phyloP scores from a whole-genome alignment of 2,888 invertebrate genomes.

The Galerucella calmariensis region DNA sequence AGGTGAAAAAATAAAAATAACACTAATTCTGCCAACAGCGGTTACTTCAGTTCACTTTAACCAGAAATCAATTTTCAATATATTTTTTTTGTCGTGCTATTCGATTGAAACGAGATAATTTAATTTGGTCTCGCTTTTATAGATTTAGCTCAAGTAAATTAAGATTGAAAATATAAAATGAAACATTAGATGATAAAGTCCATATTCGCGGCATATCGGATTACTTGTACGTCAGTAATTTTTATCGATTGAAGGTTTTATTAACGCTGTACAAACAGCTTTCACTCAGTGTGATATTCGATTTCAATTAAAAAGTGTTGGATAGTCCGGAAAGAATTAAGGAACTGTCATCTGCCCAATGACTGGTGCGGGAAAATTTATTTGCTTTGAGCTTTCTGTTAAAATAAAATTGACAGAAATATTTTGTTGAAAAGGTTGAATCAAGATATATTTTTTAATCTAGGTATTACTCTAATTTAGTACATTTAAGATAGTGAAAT shows the following conservation, averaged over 20 bases:
- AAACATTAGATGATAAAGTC: constrained; percentile 5
- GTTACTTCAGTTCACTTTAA: not conserved
- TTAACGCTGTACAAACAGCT: constrained; percentile 15
- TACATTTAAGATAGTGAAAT: too few species aligned
- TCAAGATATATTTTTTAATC: too few species aligned
- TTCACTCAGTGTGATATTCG: constrained; percentile 22
- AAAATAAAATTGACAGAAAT: not conserved
- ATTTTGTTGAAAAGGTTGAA: too few species aligned
- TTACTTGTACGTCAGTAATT: constrained; percentile 18
- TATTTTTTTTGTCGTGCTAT: not conserved
- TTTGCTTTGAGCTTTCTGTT: not conserved
- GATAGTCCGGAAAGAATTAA: not conserved
- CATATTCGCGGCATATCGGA: constrained; percentile 21
- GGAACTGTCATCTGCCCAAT: not conserved
- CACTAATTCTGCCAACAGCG: too few species aligned
- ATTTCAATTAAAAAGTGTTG: constrained; percentile 28
- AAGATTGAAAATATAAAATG: not conserved
- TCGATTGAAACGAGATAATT: not conserved
- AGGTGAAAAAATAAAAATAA: too few species aligned
- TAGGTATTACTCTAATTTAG: too few species aligned
- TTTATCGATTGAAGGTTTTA: constrained; percentile 13
- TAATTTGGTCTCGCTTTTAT: not conserved
- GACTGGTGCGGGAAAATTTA: constrained; percentile 13
- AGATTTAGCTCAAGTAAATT: not conserved
- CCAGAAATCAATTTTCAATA: not conserved